These are phyloP conservation scores for Irena cyanogastra DNA, from an alignment of 2,113 vertebrate species.

Conservation along the genomic window DNA sequence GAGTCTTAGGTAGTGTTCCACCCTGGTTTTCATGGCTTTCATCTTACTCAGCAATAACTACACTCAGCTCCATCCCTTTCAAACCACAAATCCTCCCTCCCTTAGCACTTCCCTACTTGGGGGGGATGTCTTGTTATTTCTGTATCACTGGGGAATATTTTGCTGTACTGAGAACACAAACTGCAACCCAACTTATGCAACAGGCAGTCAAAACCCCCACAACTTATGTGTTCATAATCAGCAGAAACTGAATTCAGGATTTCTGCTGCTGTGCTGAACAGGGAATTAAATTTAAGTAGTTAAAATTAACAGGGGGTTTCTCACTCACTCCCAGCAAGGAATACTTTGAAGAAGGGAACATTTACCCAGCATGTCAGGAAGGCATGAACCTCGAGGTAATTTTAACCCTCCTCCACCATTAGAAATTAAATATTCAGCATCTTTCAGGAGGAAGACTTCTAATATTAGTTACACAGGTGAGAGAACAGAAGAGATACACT, in stretches of 20 bases:
- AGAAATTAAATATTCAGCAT: neutral
- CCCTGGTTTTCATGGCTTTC: neutral
- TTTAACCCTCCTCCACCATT: neutral
- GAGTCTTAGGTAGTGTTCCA: neutral
- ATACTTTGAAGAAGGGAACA: neutral
- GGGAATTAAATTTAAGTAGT: neutral
- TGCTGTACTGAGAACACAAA: neutral
- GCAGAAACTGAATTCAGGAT: neutral
- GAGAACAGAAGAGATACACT: neutral
- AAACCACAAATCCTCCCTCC: neutral
- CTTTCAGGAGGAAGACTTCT: neutral
- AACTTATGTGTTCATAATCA: neutral
- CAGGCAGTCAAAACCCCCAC: neutral
- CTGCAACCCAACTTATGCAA: neutral
- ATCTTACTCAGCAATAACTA: neutral
- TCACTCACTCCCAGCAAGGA: neutral
- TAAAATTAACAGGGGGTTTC: too few species aligned
- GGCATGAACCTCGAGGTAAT: neutral
- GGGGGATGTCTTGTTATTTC: neutral
- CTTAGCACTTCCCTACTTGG: accelerated
- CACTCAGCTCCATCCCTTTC: neutral
- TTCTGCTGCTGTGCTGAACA: neutral
- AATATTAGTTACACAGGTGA: neutral
- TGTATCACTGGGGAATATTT: neutral
- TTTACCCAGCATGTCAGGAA: neutral